Evolutionary conservation across 2,888 invertebrate genomes (phyloP), one percentile per base, ranked within the genome.

Genomic region (Petrolisthes cinctipes): DNA sequence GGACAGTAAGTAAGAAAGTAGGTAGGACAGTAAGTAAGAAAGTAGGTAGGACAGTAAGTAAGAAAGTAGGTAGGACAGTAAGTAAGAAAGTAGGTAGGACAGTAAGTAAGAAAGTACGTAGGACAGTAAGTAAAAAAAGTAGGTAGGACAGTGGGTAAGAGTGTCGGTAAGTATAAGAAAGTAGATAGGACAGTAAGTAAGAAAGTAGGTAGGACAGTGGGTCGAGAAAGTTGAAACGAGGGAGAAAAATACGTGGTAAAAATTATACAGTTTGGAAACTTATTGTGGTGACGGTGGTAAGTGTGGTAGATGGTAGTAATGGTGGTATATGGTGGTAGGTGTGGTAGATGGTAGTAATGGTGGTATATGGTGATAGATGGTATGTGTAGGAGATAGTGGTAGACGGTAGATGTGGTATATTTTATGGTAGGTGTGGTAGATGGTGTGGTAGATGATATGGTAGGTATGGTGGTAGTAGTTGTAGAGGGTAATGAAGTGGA

Each of bases 1-100:
- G 37, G 61, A 82, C 56, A 61, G 76, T 56, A 76, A 73, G 82
- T n/a, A 71, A 20, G 11, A 57, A 9, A n/a, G 80, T n/a, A 23
- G 23, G 23, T 23, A 23, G 23, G 68, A 51, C 11, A 82, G 82
- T 4, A 17, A 37, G 53, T 51, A 37, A 71, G 4, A 17, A 51
- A 82, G 68, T 4, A n/a, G 20, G 71, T 53, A 17, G 20, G 54
- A 82, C 51, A 51, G n/a, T 9, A 1, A 81, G 57, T 61, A 9
- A 61, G 57, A 37, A 61, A 20, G 66, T 14, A 20, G 54, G 51
- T 4, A 9, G 5, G 2, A 53, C 54, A 23, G 53, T 11, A 20
- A n/a, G 82, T 51, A 53, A 14, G 17, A 68, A 66, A 82, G 53
- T 14, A 9, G 53, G 53, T 14, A 23, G 37, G 17, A 56, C 7